Conservation (phyloP, 1,140 invertebrate species). For the Drosophila pallidifrons region DNA sequence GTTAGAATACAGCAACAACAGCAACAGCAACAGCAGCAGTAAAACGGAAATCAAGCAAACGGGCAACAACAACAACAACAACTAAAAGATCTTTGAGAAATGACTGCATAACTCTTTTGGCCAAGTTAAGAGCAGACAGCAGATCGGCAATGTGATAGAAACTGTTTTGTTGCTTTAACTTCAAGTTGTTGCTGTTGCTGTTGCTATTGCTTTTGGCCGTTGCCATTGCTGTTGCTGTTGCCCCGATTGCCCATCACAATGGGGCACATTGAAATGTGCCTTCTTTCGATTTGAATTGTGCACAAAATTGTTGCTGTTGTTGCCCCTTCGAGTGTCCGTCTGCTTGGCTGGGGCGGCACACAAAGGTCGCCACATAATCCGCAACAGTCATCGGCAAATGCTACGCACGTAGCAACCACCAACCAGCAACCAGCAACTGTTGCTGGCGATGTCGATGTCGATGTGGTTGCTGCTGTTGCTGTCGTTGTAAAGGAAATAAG, state of each 20-base stretch:
- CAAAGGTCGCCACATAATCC: slow-evolving; percentile 45
- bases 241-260: slow-evolving; percentile 40
- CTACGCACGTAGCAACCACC: slow-evolving; percentile 44
- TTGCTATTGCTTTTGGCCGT: no score
- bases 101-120: slow-evolving; percentile 53
- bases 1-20: slow-evolving; percentile 58
- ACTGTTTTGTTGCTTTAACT: slow-evolving; percentile 7
- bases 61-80: slow-evolving; percentile 21
- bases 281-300: slow-evolving; percentile 52
- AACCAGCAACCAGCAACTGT: no score
- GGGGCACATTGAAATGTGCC: slow-evolving; percentile 38
- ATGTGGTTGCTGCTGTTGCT: slow-evolving; percentile 11
- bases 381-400: slow-evolving; percentile 47
- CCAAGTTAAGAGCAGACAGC: slow-evolving; percentile 30
- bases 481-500: slow-evolving; percentile 28
- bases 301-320: slow-evolving; percentile 32
- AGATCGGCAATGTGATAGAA: slow-evolving; percentile 39
- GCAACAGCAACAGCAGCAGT: neutral
- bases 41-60: slow-evolving; percentile 53
- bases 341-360: slow-evolving; percentile 16
- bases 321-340: slow-evolving; percentile 7
- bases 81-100: slow-evolving; percentile 52
- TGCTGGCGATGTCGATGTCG: no score
- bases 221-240: neutral
- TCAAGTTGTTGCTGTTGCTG: slow-evolving; percentile 30